Percentiles rank a stretch among this genome's conserved stretches.
phyloP scores from a whole-genome alignment of 2,113 vertebrate species.

The Hemichromis elongatus region DNA sequence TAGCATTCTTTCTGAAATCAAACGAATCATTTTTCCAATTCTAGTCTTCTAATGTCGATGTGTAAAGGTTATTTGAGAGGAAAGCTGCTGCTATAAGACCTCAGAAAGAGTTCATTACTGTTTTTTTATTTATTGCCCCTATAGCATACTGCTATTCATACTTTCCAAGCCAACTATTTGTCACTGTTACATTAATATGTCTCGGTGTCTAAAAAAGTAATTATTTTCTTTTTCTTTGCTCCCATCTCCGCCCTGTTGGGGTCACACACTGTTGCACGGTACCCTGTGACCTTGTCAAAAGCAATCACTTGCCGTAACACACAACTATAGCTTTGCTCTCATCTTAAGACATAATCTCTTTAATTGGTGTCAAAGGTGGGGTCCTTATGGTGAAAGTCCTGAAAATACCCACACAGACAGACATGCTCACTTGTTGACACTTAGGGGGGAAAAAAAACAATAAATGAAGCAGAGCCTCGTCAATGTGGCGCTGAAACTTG shows the following conservation, averaged over 20 bases:
- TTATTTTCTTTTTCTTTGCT: background rate
- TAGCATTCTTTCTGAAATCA: background rate
- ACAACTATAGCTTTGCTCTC: conserved; percentile 83
- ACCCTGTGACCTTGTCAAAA: conserved; percentile 86
- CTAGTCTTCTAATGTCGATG: background rate
- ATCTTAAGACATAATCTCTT: conserved; percentile 94
- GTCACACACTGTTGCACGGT: conserved; percentile 77
- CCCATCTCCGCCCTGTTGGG: conserved; percentile 56
- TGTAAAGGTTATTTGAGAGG: background rate
- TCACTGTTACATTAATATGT: background rate
- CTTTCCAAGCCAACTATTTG: background rate
- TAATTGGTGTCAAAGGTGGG: conserved; percentile 91
- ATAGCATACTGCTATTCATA: background rate
- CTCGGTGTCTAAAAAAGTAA: background rate
- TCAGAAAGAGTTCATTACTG: background rate
- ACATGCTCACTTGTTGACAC: conserved; percentile 81
- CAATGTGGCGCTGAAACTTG: conserved; percentile 80
- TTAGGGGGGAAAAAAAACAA: conserved; percentile 58
- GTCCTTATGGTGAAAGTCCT: conserved; percentile 80
- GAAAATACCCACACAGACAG: conserved; percentile 86
- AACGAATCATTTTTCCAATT: background rate
- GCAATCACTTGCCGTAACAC: conserved; percentile 80
- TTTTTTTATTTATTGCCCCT: background rate
- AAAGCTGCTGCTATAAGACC: background rate
- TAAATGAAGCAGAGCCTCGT: conserved; percentile 78